These are phyloP conservation scores for Microcebus griseorufus DNA, from an alignment of 2,113 vertebrate species.

Conservation along the genomic window DNA sequence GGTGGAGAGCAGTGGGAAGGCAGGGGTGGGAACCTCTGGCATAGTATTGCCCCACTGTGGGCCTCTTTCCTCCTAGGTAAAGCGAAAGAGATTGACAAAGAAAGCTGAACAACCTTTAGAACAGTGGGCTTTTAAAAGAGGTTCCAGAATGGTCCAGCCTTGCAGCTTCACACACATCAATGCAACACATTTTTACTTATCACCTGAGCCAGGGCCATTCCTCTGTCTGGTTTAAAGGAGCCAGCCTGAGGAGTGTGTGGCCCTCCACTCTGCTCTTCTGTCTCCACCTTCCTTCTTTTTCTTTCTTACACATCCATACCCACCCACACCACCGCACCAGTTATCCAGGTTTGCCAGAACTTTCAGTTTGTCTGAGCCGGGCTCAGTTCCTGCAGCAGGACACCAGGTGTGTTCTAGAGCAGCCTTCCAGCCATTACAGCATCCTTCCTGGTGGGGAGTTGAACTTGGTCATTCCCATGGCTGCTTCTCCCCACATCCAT, in stretches of 20 bases:
- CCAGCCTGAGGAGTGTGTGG: not conserved
- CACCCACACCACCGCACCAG: not conserved
- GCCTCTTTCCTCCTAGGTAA: not conserved
- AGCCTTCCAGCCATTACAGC: not conserved
- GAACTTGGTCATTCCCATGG: rapidly evolving
- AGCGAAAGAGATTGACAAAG: not conserved
- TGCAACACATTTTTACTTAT: not conserved
- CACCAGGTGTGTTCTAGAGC: no score
- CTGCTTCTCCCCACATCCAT: not conserved
- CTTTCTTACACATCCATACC: no score
- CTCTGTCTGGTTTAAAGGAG: not conserved
- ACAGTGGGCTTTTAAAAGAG: not conserved
- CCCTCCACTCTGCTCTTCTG: not conserved
- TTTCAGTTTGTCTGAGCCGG: not conserved
- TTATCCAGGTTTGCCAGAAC: not conserved
- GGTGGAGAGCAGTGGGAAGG: not conserved
- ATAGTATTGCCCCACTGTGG: not conserved
- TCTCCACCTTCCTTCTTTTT: not conserved
- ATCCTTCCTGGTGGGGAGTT: not conserved
- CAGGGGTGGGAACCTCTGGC: not conserved
- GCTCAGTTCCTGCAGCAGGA: not conserved
- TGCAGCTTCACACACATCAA: not conserved
- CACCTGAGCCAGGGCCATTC: not conserved
- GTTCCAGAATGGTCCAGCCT: not conserved
- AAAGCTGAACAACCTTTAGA: not conserved